Base-by-base conservation (phyloP, 2,797 vertebrate genomes). In the Carapus acus region DNA sequence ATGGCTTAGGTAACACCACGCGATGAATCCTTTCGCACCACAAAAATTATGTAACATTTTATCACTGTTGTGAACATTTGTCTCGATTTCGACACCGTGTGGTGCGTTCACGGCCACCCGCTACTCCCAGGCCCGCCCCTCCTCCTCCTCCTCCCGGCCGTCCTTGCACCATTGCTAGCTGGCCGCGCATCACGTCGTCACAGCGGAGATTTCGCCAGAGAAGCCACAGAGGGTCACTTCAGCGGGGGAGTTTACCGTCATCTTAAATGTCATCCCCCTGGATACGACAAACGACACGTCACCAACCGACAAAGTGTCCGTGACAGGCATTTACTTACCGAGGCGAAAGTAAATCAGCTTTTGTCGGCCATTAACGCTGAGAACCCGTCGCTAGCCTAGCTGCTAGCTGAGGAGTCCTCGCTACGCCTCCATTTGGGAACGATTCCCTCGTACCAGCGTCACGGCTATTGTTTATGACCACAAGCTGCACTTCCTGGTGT, bases 131-230 rank as follows among this genome's bases (percentile, higher is more conserved):
- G 9, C 58, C 3, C 79, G 77, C 78, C 63, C 67, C 46, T 56
- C 24, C 5, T 9, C 24, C 79, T 74, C 78, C 62, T 66, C 46
- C 58, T n/a, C n/a, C n/a, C n/a, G n/a, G n/a, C n/a, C 43, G 74
- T 76, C 67, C 77, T 58, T 71, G 78, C 83, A 76, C 82, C 83
- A 85, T 85, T 84, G 77, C 84, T 79, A 52, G 42, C 67, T 70
- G 67, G 20, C 68, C 76, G 33, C 69, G 63, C 67, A 72, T 77
- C 84, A 86, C 84, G 84, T 86, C 83, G 71, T 68, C 80, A 77
- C 62, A 57, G 59, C 20, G 42, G 34, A 58, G 63, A 59, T 73
- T 18, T 45, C 34, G 67, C 72, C 69, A 67, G 58, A 29, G 42
- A 61, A 18, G 23, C 49, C 40, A 53, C 67, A 16, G 8, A 67